A percentile compares a stretch with the other conserved stretches of the same genome.
Evolutionary conservation across 2,888 invertebrate species (phyloP).

Genomic region (Gerris lacustris): DNA sequence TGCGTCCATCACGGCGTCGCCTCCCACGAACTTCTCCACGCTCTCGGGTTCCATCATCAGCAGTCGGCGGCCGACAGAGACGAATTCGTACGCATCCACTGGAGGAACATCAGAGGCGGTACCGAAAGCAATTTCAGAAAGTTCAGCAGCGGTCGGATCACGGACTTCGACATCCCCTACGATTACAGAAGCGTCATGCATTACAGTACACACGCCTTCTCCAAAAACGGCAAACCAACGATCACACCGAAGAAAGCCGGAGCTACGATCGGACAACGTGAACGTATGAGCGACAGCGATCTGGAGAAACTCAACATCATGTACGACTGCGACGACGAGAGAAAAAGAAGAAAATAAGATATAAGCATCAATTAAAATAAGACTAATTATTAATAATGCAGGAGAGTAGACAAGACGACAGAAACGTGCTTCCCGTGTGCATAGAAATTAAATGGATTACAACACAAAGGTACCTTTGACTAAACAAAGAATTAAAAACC

Average conservation of each 20-base stretch:
- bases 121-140: constrained; percentile 42
- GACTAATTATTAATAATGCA: not conserved
- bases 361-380: not conserved
- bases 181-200: constrained; percentile 45
- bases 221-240: constrained; percentile 39
- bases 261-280: constrained; percentile 46
- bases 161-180: constrained; percentile 39
- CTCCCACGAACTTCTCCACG: constrained; percentile 45
- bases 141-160: constrained; percentile 32
- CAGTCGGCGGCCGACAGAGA: constrained; percentile 43
- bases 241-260: constrained; percentile 41
- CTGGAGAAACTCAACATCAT: constrained; percentile 45
- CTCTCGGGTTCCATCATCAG: constrained; percentile 44
- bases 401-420: too few species aligned
- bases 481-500: too few species aligned
- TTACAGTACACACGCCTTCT: constrained; percentile 42
- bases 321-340: constrained; percentile 37
- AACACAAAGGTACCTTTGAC: too few species aligned
- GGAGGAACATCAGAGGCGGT: constrained; percentile 40
- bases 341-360: not conserved
- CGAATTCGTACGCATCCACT: constrained; percentile 40
- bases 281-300: constrained; percentile 47
- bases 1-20: constrained; percentile 43
- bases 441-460: too few species aligned
- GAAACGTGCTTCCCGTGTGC: too few species aligned